Evolutionary conservation across 2,113 vertebrate species (phyloP).

Genomic region (Hylia prasina): DNA sequence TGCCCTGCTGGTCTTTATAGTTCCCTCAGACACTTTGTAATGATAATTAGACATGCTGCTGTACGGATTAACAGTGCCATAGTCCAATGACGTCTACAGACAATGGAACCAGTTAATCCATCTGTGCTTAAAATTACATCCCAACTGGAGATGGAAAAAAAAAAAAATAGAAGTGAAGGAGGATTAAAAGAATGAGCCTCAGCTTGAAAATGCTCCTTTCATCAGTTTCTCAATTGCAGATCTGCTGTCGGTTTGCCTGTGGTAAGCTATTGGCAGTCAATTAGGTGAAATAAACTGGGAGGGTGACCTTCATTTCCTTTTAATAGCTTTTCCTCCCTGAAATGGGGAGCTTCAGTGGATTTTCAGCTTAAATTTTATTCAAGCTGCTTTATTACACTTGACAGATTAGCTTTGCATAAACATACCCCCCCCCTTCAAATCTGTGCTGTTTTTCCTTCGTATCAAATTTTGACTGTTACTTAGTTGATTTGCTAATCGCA

Average conservation of each 20-base stretch:
- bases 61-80: constrained; percentile 80
- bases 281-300: constrained; percentile 97
- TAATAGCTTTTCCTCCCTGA: constrained; percentile 85
- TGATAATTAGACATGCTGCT: constrained; percentile 89
- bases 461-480: constrained; percentile 74
- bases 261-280: constrained; percentile 89
- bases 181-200: constrained; percentile 84
- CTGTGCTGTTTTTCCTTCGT: constrained; percentile 37
- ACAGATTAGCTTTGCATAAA: constrained; percentile 86
- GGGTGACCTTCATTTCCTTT: constrained; percentile 96
- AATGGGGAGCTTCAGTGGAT: constrained; percentile 88
- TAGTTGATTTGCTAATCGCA: constrained; percentile 72
- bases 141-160: constrained; percentile 77
- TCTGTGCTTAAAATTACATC: constrained; percentile 87
- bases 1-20: constrained; percentile 85
- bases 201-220: constrained; percentile 82
- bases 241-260: constrained; percentile 76
- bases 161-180: constrained; percentile 71
- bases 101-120: constrained; percentile 88
- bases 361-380: constrained; percentile 87
- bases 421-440: constrained; percentile 63
- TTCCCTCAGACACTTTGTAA: constrained; percentile 86
- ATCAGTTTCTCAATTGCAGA: constrained; percentile 83
- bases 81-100: constrained; percentile 76
- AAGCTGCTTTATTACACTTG: constrained; percentile 85